These are phyloP conservation scores for Caenorhabditis brenneri DNA, from an alignment of 1,140 invertebrate genomes.

Conservation along the genomic window DNA sequence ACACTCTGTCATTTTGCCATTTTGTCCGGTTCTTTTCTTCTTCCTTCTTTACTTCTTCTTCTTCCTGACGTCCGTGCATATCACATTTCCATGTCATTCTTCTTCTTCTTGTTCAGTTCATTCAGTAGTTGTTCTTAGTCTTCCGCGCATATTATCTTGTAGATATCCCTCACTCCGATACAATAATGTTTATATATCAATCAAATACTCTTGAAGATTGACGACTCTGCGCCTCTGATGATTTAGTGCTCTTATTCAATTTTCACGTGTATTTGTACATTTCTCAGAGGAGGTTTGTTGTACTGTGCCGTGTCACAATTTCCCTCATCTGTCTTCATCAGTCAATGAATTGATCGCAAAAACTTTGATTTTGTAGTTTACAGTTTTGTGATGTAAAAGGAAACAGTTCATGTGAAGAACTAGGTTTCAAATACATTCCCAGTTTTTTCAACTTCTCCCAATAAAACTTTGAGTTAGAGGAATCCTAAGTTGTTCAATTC, in stretches of 20 bases:
- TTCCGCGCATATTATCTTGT: conserved; percentile 34
- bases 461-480: no score
- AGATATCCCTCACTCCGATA: conserved; percentile 23
- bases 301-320: conserved; percentile 8
- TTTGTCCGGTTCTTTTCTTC: not conserved
- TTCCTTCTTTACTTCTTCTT: not conserved
- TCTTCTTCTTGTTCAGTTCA: not conserved
- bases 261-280: not conserved
- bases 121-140: not conserved
- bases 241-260: not conserved
- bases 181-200: conserved; percentile 43
- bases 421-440: not conserved
- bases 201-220: conserved; percentile 39
- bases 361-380: not conserved
- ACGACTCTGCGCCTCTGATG: conserved; percentile 12
- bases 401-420: not conserved
- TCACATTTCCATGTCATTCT: not conserved
- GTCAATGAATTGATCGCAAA: not conserved
- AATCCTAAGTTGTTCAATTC: no score
- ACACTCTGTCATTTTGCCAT: not conserved
- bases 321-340: not conserved
- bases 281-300: not conserved
- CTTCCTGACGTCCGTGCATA: conserved; percentile 24
- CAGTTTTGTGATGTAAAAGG: not conserved
- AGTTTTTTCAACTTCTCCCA: no score